Base-by-base conservation (phyloP, 1,140 invertebrate genomes). In the Ceratina australensis region DNA sequence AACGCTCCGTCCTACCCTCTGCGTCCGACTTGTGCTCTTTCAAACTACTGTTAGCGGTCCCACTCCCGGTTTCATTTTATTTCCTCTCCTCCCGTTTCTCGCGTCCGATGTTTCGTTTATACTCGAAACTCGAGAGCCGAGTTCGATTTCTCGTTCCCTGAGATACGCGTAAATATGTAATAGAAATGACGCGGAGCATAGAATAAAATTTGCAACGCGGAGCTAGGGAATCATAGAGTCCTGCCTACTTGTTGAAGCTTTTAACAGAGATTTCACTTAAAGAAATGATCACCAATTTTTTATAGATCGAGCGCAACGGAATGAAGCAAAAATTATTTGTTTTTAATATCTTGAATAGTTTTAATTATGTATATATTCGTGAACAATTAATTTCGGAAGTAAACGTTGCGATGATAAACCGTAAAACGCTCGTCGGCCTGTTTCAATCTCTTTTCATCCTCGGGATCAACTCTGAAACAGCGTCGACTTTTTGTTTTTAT, bases 1-100 rank as follows among this genome's bases (percentile, higher is more conserved):
- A n/a, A 84, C 81, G 80, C 86, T 72, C 80, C 73, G 74, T 79
- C 54, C 15, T 72, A 64, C 57, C 54, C 28, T 54, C 52, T 15
- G 28, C 8, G 33, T 42, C 63, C 54, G 50, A 56, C 47, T 64
- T 50, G 2, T 16, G 61, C 64, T 42, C 13, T 64, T 49, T 59
- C 57, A 33, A n/a, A 33, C 66, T 28, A 47, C 47, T 20, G 42
- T 65, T 24, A 59, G 18, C 47, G 15, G 26, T 42, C 50, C 49
- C 20, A 49, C 50, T 65, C 20, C 50, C 50, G 33, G 7, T 63
- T 26, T 59, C 20, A 26, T 24, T 47, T 26, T 54, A 20, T 63
- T 22, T 22, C 33, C 10, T 10, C 18, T 12, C 26, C 16, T 18
- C 4, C 22, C 67, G 12, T 47, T 16, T 20, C 12, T 24, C 24